phyloP scores from a whole-genome alignment of 2,113 vertebrate species.

The Eulemur macaco region DNA sequence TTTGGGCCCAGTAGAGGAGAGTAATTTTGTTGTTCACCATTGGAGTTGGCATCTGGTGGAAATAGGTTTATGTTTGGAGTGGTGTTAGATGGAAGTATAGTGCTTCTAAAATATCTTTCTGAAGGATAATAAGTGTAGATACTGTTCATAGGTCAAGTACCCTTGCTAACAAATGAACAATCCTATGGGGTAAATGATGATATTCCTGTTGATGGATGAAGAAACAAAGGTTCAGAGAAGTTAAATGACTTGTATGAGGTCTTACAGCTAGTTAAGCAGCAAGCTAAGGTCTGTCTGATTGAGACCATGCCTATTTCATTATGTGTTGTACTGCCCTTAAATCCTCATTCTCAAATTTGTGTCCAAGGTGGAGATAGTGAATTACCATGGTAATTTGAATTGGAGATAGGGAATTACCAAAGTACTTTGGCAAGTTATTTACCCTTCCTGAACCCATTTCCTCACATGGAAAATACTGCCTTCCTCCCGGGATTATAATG shows the following conservation, averaged over 20 bases:
- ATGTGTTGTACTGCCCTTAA: background rate
- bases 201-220: background rate
- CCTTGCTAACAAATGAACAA: background rate
- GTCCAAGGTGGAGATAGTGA: background rate
- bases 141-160: background rate
- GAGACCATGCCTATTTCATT: background rate
- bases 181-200: background rate
- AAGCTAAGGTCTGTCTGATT: background rate
- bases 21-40: background rate
- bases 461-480: background rate
- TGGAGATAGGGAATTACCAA: background rate
- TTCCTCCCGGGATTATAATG: background rate
- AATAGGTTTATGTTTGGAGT: background rate
- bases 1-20: slow-evolving; percentile 8
- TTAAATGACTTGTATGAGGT: background rate
- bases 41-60: slow-evolving; percentile 33
- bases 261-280: background rate
- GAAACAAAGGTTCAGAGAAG: background rate
- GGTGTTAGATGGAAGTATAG: background rate
- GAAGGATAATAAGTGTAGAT: slow-evolving; percentile 19
- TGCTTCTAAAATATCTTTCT: slow-evolving; percentile 20
- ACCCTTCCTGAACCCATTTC: background rate
- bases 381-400: slow-evolving; percentile 11
- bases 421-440: slow-evolving; percentile 26
- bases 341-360: slow-evolving; percentile 19